These are phyloP conservation scores for Lepus timidus DNA, from an alignment of 2,113 vertebrate genomes.

Conservation along the genomic window DNA sequence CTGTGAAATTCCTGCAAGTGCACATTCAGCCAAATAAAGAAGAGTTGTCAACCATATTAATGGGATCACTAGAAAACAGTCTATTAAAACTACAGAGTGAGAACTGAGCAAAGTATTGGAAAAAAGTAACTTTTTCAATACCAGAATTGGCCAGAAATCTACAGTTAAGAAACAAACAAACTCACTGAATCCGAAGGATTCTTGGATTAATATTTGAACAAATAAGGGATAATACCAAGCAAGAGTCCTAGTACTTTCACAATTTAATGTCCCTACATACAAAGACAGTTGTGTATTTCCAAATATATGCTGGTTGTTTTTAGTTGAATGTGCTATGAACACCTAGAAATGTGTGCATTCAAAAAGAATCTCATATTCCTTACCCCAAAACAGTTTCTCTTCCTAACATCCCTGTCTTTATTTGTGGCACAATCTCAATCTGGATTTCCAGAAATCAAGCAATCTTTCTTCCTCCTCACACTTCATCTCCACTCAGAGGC, in stretches of 20 bases:
- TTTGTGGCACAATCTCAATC: neutral
- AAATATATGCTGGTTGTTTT: neutral
- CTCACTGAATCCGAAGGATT: neutral
- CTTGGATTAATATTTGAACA: neutral
- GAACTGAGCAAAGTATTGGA: neutral
- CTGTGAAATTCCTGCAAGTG: neutral
- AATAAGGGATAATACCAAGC: neutral
- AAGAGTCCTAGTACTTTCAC: neutral
- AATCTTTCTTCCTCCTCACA: neutral
- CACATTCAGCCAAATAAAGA: neutral
- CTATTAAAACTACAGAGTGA: neutral
- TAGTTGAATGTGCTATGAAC: neutral
- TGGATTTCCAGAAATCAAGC: conserved; percentile 34
- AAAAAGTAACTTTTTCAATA: neutral
- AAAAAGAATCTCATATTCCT: neutral
- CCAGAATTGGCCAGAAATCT: neutral
- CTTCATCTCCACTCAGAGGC: neutral
- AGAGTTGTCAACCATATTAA: neutral
- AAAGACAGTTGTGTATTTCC: neutral
- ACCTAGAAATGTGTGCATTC: neutral
- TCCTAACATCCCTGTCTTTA: neutral
- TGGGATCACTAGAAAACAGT: neutral
- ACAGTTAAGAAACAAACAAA: neutral
- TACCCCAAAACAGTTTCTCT: neutral
- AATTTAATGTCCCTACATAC: neutral